Evolutionary conservation across 2,888 invertebrate genomes (phyloP).

Genomic region (Amphimallon solstitiale): DNA sequence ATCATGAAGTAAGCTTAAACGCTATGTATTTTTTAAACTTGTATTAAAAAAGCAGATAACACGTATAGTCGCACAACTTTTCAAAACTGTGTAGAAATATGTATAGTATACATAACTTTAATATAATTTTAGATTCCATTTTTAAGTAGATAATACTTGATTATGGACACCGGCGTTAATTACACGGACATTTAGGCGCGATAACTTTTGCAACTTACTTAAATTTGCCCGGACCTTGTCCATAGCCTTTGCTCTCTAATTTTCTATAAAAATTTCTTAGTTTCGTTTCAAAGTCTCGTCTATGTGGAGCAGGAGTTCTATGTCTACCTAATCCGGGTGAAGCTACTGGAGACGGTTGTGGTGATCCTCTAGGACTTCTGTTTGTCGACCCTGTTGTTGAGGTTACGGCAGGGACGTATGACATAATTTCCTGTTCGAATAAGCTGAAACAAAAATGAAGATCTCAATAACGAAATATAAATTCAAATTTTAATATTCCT

Average conservation of each 20-base stretch:
- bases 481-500: background rate
- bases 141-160: too few relatives aligned
- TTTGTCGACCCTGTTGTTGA: slow-evolving; percentile 55
- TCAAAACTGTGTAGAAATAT: too few relatives aligned
- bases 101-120: too few relatives aligned
- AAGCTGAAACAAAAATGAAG: slow-evolving; percentile 73
- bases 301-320: slow-evolving; percentile 89
- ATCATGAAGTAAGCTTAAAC: too few relatives aligned
- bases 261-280: slow-evolving; percentile 93
- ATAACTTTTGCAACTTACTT: slow-evolving; percentile 73
- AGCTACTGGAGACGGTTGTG: slow-evolving; percentile 78
- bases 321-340: slow-evolving; percentile 83
- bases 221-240: slow-evolving; percentile 95
- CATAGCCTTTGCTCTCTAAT: slow-evolving; percentile 95
- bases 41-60: too few relatives aligned
- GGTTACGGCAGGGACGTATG: slow-evolving; percentile 84
- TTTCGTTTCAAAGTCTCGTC: slow-evolving; percentile 95
- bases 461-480: background rate
- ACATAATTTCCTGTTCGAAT: slow-evolving; percentile 99
- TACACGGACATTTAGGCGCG: background rate
- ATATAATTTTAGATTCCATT: too few relatives aligned
- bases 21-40: too few relatives aligned
- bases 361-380: slow-evolving; percentile 69
- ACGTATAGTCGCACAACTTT: too few relatives aligned
- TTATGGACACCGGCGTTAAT: too few relatives aligned